Evolutionary conservation across 2,113 vertebrate genomes (phyloP), one percentile per base, ranked within the genome.

Genomic region (Coracopsis vasa): DNA sequence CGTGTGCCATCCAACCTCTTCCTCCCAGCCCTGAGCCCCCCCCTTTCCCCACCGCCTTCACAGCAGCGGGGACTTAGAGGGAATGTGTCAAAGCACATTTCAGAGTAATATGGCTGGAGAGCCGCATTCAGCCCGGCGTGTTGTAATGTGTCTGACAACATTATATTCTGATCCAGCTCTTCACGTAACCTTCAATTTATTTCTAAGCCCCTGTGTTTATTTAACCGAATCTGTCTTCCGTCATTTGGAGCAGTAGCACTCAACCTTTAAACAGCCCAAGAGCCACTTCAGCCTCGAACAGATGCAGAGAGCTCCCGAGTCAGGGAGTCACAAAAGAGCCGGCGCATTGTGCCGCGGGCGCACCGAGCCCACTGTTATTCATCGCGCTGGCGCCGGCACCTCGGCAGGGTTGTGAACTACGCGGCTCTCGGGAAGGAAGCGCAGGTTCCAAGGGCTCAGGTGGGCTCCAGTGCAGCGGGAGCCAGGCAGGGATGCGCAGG

Each of bases 181-280:
- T 65, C 67, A 72, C 11, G 2, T 89, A 96, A 83, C 92, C 95
- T 96, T 73, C 97, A 85, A 94, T 94, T 97, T 95, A 92, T 95
- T 96, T 86, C 80, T 94, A 90, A 97, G 97, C 95, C 92, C 88
- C 97, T 62, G 93, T 97, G 96, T 97, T 97, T 97, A 92, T 97
- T 97, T 97, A 97, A 96, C 95, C 82, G 95, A 96, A 96, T 93
- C 97, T 90, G 95, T 45, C 97, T 96, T 60, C 93, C 86, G 64
- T 48, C 81, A 4, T 90, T 90, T 50, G 79, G 94, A 95, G 92
- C 94, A 64, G 91, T 62, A 78, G 94, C 97, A 97, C 97, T 97
- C 97, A 97, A 97, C 97, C 97, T 96, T 94, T 96, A 84, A 86
- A 85, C 95, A 95, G 89, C 81, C 96, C 96, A 94, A 97, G 97